Percentiles rank a stretch among this genome's conserved stretches.
These are phyloP conservation scores for Loxodonta africana DNA, from an alignment of 2,113 vertebrate genomes.

Conservation along the genomic window DNA sequence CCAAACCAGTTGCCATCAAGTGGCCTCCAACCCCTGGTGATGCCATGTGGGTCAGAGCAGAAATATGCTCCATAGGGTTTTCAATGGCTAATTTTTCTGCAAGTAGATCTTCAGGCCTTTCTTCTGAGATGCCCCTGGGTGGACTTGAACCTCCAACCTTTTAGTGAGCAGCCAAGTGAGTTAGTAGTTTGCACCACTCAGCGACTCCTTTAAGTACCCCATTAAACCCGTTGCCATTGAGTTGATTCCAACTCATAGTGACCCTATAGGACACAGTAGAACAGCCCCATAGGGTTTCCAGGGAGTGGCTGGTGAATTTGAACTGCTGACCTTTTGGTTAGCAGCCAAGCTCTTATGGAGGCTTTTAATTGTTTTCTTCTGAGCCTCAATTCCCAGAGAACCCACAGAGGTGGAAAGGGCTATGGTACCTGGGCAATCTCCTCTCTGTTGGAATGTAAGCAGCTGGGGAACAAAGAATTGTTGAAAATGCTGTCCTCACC, in stretches of 20 bases:
- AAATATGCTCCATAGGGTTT: neutral
- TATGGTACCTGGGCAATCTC: accelerated
- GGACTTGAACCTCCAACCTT: neutral
- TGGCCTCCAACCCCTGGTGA: neutral
- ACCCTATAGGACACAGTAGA: too few relatives aligned
- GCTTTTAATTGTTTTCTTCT: neutral
- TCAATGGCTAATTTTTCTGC: neutral
- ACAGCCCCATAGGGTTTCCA: too few relatives aligned
- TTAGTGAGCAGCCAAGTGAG: neutral
- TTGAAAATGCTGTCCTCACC: neutral
- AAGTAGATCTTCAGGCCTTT: neutral
- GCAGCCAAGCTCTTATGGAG: neutral
- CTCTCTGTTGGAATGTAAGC: neutral
- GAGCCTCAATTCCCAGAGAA: neutral
- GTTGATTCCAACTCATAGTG: too few relatives aligned
- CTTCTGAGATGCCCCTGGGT: neutral
- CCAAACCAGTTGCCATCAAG: neutral
- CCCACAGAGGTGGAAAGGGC: neutral
- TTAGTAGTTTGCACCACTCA: too few relatives aligned
- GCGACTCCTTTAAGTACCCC: too few relatives aligned
- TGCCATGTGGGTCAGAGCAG: neutral
- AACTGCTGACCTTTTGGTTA: neutral
- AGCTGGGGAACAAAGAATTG: accelerated
- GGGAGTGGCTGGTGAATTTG: neutral
- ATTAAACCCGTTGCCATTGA: too few relatives aligned